phyloP scores from a whole-genome alignment of 2,888 invertebrate species.

The Drosophila emarginata region DNA sequence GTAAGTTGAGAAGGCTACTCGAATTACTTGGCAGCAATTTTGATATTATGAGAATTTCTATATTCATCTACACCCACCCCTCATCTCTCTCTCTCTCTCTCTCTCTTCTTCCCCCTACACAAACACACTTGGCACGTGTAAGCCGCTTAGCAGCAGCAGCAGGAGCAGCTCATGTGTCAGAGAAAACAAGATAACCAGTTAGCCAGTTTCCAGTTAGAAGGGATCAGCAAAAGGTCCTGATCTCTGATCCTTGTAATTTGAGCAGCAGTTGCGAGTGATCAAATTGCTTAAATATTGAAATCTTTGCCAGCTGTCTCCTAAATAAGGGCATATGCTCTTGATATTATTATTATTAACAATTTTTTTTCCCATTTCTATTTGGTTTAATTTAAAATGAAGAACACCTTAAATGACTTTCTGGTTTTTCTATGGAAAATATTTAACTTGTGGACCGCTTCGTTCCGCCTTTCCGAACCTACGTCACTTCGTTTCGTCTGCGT shows the following conservation, averaged over 20 bases:
- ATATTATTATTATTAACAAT: neutral
- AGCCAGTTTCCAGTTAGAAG: slow-evolving; percentile 7
- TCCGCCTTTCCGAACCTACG: neutral
- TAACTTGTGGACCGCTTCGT: slow-evolving; percentile 15
- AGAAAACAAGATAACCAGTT: neutral
- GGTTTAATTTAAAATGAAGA: slow-evolving; percentile 54
- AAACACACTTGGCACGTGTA: slow-evolving; percentile 57
- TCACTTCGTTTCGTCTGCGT: slow-evolving; percentile 52
- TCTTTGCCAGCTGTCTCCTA: slow-evolving; percentile 30
- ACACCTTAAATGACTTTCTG: slow-evolving; percentile 74
- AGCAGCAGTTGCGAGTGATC: slow-evolving; percentile 50
- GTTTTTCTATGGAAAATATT: slow-evolving; percentile 15
- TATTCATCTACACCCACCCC: slow-evolving; percentile 2
- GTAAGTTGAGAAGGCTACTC: slow-evolving; percentile 52
- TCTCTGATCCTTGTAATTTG: slow-evolving; percentile 56
- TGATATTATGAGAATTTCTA: slow-evolving; percentile 26
- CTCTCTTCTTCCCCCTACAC: neutral
- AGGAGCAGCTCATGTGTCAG: slow-evolving; percentile 56
- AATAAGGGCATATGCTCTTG: neutral
- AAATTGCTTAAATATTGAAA: slow-evolving; percentile 11
- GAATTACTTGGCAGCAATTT: slow-evolving; percentile 42
- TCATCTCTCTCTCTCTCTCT: too few relatives aligned
- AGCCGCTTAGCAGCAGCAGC: slow-evolving; percentile 57
- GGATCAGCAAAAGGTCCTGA: slow-evolving; percentile 23
- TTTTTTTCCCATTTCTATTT: neutral